Conservation (phyloP, 2,888 invertebrate genomes). For the Lordiphosa fenestrarum region DNA sequence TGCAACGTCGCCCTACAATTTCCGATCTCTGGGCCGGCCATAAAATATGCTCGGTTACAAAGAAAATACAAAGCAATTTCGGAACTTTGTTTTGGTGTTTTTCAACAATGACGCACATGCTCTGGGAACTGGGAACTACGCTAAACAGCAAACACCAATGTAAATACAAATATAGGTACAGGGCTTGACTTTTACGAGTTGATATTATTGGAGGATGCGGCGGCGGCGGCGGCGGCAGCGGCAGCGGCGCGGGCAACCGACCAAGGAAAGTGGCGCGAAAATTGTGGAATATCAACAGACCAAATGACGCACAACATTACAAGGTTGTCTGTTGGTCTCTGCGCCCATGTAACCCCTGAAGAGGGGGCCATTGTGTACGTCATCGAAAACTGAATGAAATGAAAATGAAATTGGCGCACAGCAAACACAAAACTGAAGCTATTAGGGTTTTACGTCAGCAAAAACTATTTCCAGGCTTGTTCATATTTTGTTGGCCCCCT, state of each 20-base stretch:
- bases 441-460: slow-evolving; percentile 3
- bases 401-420: slow-evolving; percentile 61
- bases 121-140: too few relatives aligned
- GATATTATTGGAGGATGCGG: slow-evolving; percentile 39
- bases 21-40: too few relatives aligned
- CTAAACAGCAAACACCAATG: background rate
- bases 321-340: too few relatives aligned
- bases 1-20: too few relatives aligned
- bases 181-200: slow-evolving; percentile 53
- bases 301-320: too few relatives aligned
- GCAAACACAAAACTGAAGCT: slow-evolving; percentile 9
- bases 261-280: slow-evolving; percentile 5
- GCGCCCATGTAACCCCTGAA: background rate
- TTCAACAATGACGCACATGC: too few relatives aligned
- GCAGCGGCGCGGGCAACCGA: background rate
- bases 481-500: slow-evolving; percentile 4
- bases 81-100: too few relatives aligned
- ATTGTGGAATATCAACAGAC: background rate
- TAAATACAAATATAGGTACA: slow-evolving; percentile 22
- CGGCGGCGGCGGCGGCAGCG: background rate
- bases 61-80: too few relatives aligned
- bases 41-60: too few relatives aligned
- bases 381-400: slow-evolving; percentile 65
- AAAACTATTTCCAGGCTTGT: slow-evolving; percentile 31
- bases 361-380: slow-evolving; percentile 37